phyloP scores from a whole-genome alignment of 2,113 vertebrate genomes.

The Otus sunia region DNA sequence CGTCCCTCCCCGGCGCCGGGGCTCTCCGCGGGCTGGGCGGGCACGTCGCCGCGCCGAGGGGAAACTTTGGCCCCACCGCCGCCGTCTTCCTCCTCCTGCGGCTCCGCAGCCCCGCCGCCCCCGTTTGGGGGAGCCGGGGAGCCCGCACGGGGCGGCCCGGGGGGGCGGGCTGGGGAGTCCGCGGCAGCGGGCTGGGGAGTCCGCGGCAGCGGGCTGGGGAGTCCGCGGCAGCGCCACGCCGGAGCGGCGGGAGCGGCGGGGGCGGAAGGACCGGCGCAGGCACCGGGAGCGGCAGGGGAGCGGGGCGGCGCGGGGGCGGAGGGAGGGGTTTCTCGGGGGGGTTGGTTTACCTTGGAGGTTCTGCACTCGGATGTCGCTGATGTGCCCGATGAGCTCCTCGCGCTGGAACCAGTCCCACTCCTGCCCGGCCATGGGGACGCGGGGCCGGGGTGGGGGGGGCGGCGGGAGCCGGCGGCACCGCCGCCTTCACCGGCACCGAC shows the following conservation, averaged over 20 bases:
- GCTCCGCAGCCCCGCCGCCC: not conserved
- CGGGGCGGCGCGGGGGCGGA: not conserved
- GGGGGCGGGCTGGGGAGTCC: not conserved
- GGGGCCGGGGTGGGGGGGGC: not conserved
- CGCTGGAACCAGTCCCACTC: conserved; percentile 92
- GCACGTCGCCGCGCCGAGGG: not conserved
- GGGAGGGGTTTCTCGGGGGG: not conserved
- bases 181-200: not conserved
- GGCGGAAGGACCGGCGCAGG: not conserved
- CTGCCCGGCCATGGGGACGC: conserved; percentile 83
- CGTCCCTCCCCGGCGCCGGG: not conserved
- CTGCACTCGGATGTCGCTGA: conserved; percentile 94
- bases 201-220: not conserved
- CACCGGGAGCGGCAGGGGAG: not conserved
- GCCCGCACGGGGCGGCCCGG: no score
- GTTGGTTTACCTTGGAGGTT: conserved; percentile 88
- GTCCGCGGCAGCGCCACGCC: not conserved
- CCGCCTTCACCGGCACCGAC: not conserved
- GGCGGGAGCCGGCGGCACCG: not conserved
- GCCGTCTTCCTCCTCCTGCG: not conserved
- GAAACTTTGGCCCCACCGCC: not conserved
- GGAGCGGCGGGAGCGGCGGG: not conserved
- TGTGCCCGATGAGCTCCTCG: conserved; percentile 92
- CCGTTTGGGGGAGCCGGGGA: not conserved
- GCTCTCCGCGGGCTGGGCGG: not conserved